Percentiles rank a stretch among this genome's conserved stretches.
These are phyloP conservation scores for Pomatostomus ruficeps DNA, from an alignment of 2,113 vertebrate species.

Conservation along the genomic window DNA sequence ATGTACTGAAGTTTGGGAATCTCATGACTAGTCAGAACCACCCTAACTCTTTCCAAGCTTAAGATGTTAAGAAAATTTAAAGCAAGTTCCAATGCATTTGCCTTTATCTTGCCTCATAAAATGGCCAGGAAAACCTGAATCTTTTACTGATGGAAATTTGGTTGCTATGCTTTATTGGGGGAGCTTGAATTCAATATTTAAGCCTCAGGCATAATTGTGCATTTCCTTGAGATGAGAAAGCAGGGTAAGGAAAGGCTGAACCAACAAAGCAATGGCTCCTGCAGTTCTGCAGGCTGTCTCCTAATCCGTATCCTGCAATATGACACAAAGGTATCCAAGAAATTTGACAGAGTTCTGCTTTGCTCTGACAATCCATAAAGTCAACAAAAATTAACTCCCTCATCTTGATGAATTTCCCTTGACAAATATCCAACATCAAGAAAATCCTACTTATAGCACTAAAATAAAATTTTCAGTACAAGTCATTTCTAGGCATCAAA, in stretches of 20 bases:
- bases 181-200: neutral
- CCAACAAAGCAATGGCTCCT: neutral
- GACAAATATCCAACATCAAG: neutral
- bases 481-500: neutral
- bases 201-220: neutral
- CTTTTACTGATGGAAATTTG: neutral
- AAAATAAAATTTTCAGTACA: neutral
- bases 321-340: neutral
- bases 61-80: neutral
- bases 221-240: neutral
- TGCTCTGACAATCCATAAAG: neutral
- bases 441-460: neutral
- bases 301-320: neutral
- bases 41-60: neutral
- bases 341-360: neutral
- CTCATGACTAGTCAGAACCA: neutral
- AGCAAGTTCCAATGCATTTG: neutral
- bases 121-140: neutral
- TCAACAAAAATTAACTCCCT: neutral
- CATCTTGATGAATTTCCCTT: neutral
- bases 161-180: neutral
- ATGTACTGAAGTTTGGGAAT: neutral
- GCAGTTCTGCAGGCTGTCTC: neutral
- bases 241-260: neutral
- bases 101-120: neutral